phyloP scores from a whole-genome alignment of 1,140 invertebrate genomes.

The Lepidurus couesii region DNA sequence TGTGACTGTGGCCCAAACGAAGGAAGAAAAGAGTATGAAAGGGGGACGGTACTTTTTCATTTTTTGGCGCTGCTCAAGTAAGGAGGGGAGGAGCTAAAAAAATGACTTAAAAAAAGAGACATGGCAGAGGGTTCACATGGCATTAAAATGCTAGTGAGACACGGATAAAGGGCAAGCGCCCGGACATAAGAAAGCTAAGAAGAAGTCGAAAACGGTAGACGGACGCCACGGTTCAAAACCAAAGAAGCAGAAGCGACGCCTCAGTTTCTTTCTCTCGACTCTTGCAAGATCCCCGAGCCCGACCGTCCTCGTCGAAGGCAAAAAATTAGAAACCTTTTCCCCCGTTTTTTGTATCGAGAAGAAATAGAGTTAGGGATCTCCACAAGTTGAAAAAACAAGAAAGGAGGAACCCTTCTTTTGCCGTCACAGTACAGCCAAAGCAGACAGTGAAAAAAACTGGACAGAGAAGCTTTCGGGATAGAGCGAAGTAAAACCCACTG shows the following conservation, averaged over 20 bases:
- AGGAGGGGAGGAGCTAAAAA: constrained; percentile 9
- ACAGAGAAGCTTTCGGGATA: constrained; percentile 17
- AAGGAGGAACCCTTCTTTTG: not conserved
- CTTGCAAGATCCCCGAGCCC: not conserved
- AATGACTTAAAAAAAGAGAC: not conserved
- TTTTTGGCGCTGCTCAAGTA: not conserved
- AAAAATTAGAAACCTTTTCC: not conserved
- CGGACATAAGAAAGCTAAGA: not conserved
- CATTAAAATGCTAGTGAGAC: not conserved
- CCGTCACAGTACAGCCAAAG: constrained; percentile 10
- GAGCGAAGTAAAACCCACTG: constrained; percentile 4
- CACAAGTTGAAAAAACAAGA: not conserved
- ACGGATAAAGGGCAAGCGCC: not conserved
- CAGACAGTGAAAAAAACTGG: constrained; percentile 13
- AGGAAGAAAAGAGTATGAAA: not conserved
- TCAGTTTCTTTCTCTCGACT: not conserved
- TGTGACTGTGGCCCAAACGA: not conserved
- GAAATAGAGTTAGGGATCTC: not conserved
- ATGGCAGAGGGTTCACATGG: not conserved
- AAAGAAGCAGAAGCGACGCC: constrained; percentile 4
- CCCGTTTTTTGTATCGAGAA: not conserved
- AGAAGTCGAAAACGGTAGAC: not conserved
- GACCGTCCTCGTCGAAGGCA: not conserved
- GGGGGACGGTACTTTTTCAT: not conserved
- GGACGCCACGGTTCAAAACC: not conserved